These are phyloP conservation scores for Tipula unca DNA, from an alignment of 2,888 invertebrate species.

Conservation along the genomic window DNA sequence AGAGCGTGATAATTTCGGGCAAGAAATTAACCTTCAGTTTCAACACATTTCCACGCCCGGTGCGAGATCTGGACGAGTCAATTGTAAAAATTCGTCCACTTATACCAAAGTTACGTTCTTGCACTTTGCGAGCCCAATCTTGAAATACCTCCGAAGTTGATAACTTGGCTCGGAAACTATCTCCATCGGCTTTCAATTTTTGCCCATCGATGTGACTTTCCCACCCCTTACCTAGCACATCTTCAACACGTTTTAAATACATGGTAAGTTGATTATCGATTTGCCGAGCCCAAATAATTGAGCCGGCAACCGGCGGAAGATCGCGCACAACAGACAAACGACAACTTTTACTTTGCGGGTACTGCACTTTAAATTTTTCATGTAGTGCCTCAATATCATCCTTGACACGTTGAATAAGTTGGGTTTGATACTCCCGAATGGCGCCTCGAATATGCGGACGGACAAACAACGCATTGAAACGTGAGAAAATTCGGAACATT, in stretches of 20 bases:
- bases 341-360: slow-evolving; percentile 89
- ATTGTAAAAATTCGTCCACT: slow-evolving; percentile 92
- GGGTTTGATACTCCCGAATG: slow-evolving; percentile 98
- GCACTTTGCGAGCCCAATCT: slow-evolving; percentile 93
- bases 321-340: slow-evolving; percentile 86
- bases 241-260: slow-evolving; percentile 93
- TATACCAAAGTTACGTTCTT: slow-evolving; percentile 88
- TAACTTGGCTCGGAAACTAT: slow-evolving; percentile 92
- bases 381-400: slow-evolving; percentile 97
- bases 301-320: slow-evolving; percentile 93
- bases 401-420: slow-evolving; percentile 96
- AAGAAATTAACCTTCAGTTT: slow-evolving; percentile 91
- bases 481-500: slow-evolving; percentile 98
- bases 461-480: slow-evolving; percentile 98
- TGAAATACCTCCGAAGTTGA: slow-evolving; percentile 97
- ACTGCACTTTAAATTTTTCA: slow-evolving; percentile 97
- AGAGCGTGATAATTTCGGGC: slow-evolving; percentile 95
- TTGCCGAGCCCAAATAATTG: slow-evolving; percentile 98
- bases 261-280: slow-evolving; percentile 96
- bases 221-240: slow-evolving; percentile 98
- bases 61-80: slow-evolving; percentile 65
- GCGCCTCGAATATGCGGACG: slow-evolving; percentile 98
- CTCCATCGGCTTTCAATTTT: slow-evolving; percentile 93
- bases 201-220: slow-evolving; percentile 99
- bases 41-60: slow-evolving; percentile 74